A percentile compares a stretch with the other conserved stretches of the same genome.
phyloP scores from a whole-genome alignment of 2,888 invertebrate genomes.

The Malacosoma neustria region DNA sequence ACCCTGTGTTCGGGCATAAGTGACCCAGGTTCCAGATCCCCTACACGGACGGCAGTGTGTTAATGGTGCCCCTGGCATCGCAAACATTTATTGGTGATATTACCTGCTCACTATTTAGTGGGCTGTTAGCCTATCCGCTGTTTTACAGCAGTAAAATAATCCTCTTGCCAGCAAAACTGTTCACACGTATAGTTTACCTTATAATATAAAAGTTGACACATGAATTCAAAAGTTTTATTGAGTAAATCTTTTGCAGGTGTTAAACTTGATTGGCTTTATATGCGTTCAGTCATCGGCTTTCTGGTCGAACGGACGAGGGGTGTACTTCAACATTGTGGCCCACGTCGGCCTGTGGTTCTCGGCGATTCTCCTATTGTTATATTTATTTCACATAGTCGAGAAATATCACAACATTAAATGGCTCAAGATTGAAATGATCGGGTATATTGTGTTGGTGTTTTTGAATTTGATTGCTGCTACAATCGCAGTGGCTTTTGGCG shows the following conservation, averaged over 20 bases:
- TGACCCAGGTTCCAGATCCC: too few species aligned
- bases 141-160: not conserved
- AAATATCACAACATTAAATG: conserved; percentile 88
- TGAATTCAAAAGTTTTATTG: too few species aligned
- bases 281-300: conserved; percentile 80
- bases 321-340: conserved; percentile 85
- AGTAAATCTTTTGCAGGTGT: conserved; percentile 63
- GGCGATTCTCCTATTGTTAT: conserved; percentile 80
- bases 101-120: too few species aligned
- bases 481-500: conserved; percentile 78
- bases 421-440: conserved; percentile 88
- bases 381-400: conserved; percentile 89
- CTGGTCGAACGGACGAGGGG: conserved; percentile 77
- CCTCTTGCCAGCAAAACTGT: too few species aligned
- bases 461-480: conserved; percentile 85
- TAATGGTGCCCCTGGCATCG: not conserved
- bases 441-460: conserved; percentile 79
- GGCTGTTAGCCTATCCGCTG: too few species aligned
- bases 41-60: too few species aligned
- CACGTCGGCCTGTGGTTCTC: conserved; percentile 88
- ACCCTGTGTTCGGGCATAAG: too few species aligned
- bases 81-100: too few species aligned
- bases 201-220: too few species aligned
- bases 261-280: conserved; percentile 85
- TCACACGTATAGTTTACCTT: too few species aligned